These are phyloP conservation scores for Diadegma fenestrale DNA, from an alignment of 2,888 invertebrate genomes.

Conservation along the genomic window DNA sequence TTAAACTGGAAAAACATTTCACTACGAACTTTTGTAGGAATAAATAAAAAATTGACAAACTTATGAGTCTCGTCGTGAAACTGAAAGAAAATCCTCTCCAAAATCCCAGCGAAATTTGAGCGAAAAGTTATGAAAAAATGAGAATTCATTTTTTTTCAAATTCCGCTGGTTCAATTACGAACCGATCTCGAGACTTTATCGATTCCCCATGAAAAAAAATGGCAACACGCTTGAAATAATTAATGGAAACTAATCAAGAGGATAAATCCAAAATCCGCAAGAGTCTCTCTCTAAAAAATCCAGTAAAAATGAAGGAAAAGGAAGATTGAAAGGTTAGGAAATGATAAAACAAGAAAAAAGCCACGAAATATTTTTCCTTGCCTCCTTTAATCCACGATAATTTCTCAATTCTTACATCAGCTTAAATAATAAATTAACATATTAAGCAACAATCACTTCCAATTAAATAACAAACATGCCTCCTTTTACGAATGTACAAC, in stretches of 20 bases:
- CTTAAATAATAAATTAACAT: constrained; percentile 71
- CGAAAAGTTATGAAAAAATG: neutral
- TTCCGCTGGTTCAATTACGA: no score
- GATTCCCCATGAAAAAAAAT: no score
- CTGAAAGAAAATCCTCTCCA: no score
- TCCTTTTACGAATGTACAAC: constrained; percentile 41
- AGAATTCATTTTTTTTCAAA: neutral
- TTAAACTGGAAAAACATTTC: neutral
- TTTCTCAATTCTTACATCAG: constrained; percentile 26
- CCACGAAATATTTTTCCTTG: constrained; percentile 5
- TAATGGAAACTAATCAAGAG: no score
- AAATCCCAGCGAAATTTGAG: no score
- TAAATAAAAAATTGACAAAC: no score
- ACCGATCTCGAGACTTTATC: no score
- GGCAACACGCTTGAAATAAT: no score
- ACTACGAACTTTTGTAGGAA: no score
- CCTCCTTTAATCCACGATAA: constrained; percentile 28
- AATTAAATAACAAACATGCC: constrained; percentile 70
- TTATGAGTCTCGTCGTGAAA: no score
- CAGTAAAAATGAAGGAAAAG: neutral
- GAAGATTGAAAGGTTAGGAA: neutral
- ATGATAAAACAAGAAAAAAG: neutral
- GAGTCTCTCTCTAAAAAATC: neutral
- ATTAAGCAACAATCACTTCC: constrained; percentile 67
- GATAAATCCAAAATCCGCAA: no score